Conservation (phyloP, 2,113 vertebrate species). For the Gila orcuttii region DNA sequence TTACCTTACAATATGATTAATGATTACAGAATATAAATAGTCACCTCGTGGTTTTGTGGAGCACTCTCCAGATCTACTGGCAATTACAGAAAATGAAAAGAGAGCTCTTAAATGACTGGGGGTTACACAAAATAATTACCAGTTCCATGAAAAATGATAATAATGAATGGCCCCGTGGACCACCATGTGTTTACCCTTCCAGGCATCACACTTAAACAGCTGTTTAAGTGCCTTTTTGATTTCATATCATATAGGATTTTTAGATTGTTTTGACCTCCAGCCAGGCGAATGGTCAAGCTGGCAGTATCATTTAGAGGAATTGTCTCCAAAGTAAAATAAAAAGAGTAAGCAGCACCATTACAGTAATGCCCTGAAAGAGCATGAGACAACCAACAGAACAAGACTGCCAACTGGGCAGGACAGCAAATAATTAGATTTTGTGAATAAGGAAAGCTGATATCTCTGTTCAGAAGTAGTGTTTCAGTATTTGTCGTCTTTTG, state of each 20-base stretch:
- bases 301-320: background rate
- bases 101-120: background rate
- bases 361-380: background rate
- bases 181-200: background rate
- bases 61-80: background rate
- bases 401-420: background rate
- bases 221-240: background rate
- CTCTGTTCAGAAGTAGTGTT: background rate
- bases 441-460: background rate
- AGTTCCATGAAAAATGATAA: background rate
- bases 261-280: background rate
- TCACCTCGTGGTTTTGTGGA: background rate
- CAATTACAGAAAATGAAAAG: background rate
- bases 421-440: background rate
- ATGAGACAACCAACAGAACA: background rate
- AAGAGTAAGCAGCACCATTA: background rate
- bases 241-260: background rate
- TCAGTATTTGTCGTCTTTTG: background rate
- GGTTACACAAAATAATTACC: background rate
- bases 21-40: background rate
- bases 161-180: background rate
- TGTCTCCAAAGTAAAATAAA: conserved; percentile 15
- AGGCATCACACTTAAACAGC: background rate
- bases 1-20: background rate
- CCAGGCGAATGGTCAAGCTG: conserved; percentile 8